Evolutionary conservation across 2,797 vertebrate genomes (phyloP).

Genomic region (Gila robusta): DNA sequence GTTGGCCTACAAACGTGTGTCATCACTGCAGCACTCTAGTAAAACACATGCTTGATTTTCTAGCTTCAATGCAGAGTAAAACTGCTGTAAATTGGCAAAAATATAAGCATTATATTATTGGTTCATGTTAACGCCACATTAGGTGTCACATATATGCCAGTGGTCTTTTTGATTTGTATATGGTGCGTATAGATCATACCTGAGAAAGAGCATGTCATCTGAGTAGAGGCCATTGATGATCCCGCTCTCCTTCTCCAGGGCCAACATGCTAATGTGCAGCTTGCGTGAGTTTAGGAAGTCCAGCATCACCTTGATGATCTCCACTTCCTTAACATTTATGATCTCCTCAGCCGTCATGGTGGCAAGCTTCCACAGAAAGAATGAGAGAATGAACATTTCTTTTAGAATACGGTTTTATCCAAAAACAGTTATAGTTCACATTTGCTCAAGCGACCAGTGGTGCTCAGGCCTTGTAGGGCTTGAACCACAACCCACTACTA

Average conservation of each 20-base stretch:
- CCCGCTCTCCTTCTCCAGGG: constrained; percentile 97
- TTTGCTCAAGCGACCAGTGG: background rate
- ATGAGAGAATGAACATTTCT: background rate
- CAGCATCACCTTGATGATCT: constrained; percentile 97
- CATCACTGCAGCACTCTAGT: background rate
- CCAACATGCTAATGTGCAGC: constrained; percentile 98
- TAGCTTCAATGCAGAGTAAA: background rate
- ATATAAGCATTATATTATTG: background rate
- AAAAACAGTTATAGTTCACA: background rate
- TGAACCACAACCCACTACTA: background rate
- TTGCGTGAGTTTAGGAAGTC: constrained; percentile 97
- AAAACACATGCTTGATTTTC: background rate
- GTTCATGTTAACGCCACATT: background rate
- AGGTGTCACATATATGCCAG: background rate
- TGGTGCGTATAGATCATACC: constrained; percentile 73
- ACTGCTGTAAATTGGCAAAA: background rate
- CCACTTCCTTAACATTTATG: constrained; percentile 98
- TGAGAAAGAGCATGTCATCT: constrained; percentile 98
- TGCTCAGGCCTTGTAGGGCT: background rate
- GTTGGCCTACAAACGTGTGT: background rate
- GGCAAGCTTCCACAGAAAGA: constrained; percentile 67
- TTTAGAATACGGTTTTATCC: background rate
- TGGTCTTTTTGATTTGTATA: background rate
- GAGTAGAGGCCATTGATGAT: constrained; percentile 99
- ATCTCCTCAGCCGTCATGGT: constrained; percentile 99